These are phyloP conservation scores for Macquaria ambigua DNA, from an alignment of 2,113 vertebrate species.

Conservation along the genomic window DNA sequence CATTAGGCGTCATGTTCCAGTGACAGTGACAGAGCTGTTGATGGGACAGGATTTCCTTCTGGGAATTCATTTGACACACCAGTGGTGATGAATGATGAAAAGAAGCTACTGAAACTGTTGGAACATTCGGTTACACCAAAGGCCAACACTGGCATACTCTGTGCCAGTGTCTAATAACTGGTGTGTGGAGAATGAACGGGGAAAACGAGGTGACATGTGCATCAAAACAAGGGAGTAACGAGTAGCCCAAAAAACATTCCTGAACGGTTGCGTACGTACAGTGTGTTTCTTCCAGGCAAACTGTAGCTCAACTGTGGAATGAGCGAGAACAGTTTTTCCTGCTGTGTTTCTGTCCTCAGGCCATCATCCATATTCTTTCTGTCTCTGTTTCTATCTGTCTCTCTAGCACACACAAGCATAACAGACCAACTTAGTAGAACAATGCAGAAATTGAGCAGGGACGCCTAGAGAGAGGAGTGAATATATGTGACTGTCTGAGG, in stretches of 20 bases:
- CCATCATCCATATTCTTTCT: slow-evolving; percentile 43
- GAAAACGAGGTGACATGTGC: not conserved
- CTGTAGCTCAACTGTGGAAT: slow-evolving; percentile 37
- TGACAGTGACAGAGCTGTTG: slow-evolving; percentile 24
- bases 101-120: slow-evolving; percentile 4
- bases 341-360: slow-evolving; percentile 42
- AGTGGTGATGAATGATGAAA: not conserved
- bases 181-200: not conserved
- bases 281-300: slow-evolving; percentile 21
- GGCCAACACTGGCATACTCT: not conserved
- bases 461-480: not conserved
- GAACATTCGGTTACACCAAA: slow-evolving; percentile 1
- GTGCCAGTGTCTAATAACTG: not conserved
- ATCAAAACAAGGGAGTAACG: slow-evolving; percentile 33
- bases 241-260: slow-evolving; percentile 43
- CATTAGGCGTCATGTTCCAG: slow-evolving; percentile 11
- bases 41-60: slow-evolving; percentile 1
- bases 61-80: slow-evolving; percentile 21
- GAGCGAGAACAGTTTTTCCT: slow-evolving; percentile 28
- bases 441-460: not conserved
- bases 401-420: not conserved
- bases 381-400: not conserved
- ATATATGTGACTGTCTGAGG: not conserved
- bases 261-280: slow-evolving; percentile 13
- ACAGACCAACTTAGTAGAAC: not conserved